Percentiles rank a stretch among this genome's conserved stretches.
Conservation (phyloP, 2,888 invertebrate species). For the Taenaris catops region DNA sequence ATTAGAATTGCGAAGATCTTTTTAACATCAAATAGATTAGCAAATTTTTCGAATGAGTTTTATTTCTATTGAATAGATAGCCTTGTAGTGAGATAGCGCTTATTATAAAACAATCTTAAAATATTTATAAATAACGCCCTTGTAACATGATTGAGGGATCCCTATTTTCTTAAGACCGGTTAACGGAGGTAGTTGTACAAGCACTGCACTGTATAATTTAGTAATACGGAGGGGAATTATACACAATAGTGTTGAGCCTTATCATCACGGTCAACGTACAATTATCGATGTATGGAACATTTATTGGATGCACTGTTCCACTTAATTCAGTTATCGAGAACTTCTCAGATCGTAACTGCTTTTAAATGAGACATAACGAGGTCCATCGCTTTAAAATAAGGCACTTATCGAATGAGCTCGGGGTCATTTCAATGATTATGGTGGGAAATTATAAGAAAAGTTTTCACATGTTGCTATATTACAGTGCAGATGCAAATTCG, state of each 20-base stretch:
- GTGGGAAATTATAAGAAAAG: conserved; percentile 23
- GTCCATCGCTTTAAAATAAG: conserved; percentile 34
- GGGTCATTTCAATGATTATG: conserved; percentile 31
- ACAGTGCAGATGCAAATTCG: too few species aligned
- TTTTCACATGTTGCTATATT: too few species aligned
- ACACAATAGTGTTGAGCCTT: conserved; percentile 64
- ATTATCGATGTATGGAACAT: conserved; percentile 55
- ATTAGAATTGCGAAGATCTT: too few species aligned
- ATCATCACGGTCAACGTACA: conserved; percentile 57
- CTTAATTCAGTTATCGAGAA: conserved; percentile 43
- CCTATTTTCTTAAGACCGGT: conserved; percentile 34
- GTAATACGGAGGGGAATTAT: conserved; percentile 65
- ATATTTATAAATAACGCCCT: background rate
- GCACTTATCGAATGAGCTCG: conserved; percentile 50
- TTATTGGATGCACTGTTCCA: conserved; percentile 50
- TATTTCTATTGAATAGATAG: too few species aligned
- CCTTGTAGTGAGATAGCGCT: background rate
- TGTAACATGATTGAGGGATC: conserved; percentile 7
- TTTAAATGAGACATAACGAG: conserved; percentile 58
- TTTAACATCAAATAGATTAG: too few species aligned
- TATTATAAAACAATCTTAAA: background rate
- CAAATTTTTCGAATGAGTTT: too few species aligned
- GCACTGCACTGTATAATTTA: conserved; percentile 54
- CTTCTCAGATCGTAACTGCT: conserved; percentile 56
- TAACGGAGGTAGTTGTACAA: conserved; percentile 25